Evolutionary conservation across 1,140 invertebrate genomes (phyloP).

Genomic region (Drosophila rhopaloa): DNA sequence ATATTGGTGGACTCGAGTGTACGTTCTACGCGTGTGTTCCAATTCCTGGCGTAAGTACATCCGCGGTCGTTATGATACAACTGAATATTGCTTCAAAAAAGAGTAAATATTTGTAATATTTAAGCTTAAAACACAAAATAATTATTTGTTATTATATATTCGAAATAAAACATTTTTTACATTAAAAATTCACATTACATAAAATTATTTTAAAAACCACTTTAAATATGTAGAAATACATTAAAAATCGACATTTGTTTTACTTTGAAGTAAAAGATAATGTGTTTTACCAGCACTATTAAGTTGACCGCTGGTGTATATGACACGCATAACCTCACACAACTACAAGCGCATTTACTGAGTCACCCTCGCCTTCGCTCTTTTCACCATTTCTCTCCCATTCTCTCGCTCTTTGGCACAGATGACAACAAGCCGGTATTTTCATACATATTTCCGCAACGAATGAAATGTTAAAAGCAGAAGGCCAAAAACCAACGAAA

Average conservation of each 20-base stretch:
- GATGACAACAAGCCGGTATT: conserved; percentile 79
- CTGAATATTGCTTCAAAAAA: background rate
- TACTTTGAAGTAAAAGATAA: no score
- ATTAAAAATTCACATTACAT: no score
- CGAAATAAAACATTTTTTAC: no score
- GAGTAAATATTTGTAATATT: no score
- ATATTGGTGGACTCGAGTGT: conserved; percentile 55
- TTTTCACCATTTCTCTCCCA: conserved; percentile 7
- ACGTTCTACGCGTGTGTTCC: conserved; percentile 61
- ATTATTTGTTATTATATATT: no score
- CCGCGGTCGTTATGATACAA: background rate
- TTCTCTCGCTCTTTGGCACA: conserved; percentile 34
- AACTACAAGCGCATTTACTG: conserved; percentile 75
- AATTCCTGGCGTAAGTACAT: conserved; percentile 55
- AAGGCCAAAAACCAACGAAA: conserved; percentile 50
- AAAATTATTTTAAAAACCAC: no score
- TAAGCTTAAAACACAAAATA: no score
- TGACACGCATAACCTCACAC: conserved; percentile 73
- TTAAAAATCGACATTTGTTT: no score
- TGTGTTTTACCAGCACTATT: background rate
- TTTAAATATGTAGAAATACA: no score
- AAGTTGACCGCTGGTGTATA: conserved; percentile 1
- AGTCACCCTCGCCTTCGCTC: conserved; percentile 49
- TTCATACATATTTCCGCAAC: conserved; percentile 63
- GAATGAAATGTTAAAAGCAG: conserved; percentile 65